phyloP scores from a whole-genome alignment of 2,797 vertebrate species.

The Sylvia borin region DNA sequence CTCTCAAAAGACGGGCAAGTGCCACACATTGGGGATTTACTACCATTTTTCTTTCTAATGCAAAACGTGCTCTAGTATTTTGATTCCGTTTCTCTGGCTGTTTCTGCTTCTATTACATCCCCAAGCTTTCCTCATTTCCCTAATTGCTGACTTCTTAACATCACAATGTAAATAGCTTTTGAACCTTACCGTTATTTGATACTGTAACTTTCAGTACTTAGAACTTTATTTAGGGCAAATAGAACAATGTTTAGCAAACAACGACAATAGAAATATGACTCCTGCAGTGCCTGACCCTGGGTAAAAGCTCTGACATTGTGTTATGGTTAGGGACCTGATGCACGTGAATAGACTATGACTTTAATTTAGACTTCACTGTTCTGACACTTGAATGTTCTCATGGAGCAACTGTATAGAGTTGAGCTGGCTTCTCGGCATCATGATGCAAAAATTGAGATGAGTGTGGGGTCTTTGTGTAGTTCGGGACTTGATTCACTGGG shows the following conservation, averaged over 20 bases:
- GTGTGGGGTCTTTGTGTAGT: neutral
- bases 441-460: neutral
- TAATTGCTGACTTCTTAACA: neutral
- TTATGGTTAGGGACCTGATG: neutral
- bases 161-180: neutral
- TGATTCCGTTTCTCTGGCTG: neutral
- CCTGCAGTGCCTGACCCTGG: neutral
- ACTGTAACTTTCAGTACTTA: neutral
- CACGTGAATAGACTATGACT: neutral
- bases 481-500: neutral
- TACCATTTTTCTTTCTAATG: constrained; percentile 16
- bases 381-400: neutral
- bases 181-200: neutral
- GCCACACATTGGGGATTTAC: neutral
- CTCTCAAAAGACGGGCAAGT: neutral
- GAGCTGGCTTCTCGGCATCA: neutral
- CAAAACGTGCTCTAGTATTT: neutral
- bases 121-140: neutral
- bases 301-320: neutral
- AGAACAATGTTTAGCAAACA: neutral
- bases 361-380: neutral
- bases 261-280: neutral
- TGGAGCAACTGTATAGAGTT: neutral
- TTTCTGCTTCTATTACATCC: neutral
- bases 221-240: neutral